A percentile compares a stretch with the other conserved stretches of the same genome.
phyloP scores from a whole-genome alignment of 2,888 invertebrate genomes.

The Drosophila longiperda region DNA sequence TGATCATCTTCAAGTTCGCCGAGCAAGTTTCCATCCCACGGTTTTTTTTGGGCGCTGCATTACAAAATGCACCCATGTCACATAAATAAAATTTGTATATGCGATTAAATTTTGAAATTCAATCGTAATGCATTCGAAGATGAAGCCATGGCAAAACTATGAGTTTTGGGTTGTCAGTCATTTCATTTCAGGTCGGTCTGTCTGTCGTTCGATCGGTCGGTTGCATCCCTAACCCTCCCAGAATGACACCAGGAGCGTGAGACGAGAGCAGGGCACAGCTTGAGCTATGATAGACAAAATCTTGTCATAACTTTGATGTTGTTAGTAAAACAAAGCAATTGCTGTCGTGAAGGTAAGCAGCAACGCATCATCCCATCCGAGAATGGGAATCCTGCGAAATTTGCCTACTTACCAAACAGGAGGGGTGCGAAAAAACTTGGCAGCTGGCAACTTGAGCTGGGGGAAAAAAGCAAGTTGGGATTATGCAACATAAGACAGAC shows the following conservation, averaged over 20 bases:
- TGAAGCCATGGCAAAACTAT: slow-evolving; percentile 22
- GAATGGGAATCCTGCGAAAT: slow-evolving; percentile 62
- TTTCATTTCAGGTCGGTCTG: slow-evolving; percentile 35
- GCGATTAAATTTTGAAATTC: slow-evolving; percentile 80
- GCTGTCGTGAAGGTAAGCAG: slow-evolving; percentile 58
- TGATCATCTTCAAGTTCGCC: slow-evolving; percentile 39
- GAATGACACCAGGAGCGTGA: slow-evolving; percentile 22
- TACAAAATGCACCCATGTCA: slow-evolving; percentile 74
- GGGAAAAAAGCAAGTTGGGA: slow-evolving; percentile 41
- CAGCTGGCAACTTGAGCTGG: slow-evolving; percentile 36
- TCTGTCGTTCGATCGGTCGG: slow-evolving; percentile 34
- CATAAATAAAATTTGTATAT: slow-evolving; percentile 80
- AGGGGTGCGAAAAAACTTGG: slow-evolving; percentile 63
- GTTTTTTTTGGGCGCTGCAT: slow-evolving; percentile 33
- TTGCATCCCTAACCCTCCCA: slow-evolving; percentile 65
- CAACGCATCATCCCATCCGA: slow-evolving; percentile 54
- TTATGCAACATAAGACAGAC: slow-evolving; percentile 63
- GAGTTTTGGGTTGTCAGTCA: slow-evolving; percentile 52
- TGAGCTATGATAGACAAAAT: slow-evolving; percentile 77
- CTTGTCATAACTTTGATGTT: slow-evolving; percentile 82
- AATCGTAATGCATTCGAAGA: slow-evolving; percentile 73
- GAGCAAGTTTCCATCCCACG: slow-evolving; percentile 67
- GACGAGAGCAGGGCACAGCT: slow-evolving; percentile 46
- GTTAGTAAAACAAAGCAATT: slow-evolving; percentile 75
- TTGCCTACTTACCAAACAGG: slow-evolving; percentile 41